Evolutionary conservation across 2,113 vertebrate genomes (phyloP).

Genomic region (Willisornis vidua): DNA sequence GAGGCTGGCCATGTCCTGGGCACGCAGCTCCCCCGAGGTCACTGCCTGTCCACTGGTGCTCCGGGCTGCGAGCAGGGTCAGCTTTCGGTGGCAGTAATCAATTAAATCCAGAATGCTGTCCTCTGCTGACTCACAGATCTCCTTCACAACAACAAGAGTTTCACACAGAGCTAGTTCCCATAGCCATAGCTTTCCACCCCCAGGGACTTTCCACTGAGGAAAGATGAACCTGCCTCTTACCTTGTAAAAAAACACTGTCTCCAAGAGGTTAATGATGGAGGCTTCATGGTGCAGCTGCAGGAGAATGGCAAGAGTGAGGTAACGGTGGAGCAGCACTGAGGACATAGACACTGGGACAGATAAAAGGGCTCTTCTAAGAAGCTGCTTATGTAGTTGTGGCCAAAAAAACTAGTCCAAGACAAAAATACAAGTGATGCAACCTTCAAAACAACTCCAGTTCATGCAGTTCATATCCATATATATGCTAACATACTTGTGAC

Average conservation of each 20-base stretch:
- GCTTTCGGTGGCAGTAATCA: conserved; percentile 94
- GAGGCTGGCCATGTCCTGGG: neutral
- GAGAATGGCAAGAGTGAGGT: neutral
- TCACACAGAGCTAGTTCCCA: neutral
- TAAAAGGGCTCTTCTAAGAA: neutral
- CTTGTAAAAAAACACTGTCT: conserved; percentile 92
- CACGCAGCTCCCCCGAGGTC: neutral
- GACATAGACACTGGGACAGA: neutral
- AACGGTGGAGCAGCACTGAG: rapidly evolving
- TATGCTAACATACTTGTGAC: neutral
- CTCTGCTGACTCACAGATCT: conserved; percentile 88
- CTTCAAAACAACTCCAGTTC: neutral
- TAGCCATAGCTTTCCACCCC: neutral
- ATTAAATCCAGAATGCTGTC: conserved; percentile 88
- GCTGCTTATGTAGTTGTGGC: neutral
- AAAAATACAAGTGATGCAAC: neutral
- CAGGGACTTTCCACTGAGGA: neutral
- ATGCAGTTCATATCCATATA: neutral
- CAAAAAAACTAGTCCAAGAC: neutral
- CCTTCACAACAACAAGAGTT: conserved; percentile 67
- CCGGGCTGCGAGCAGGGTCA: conserved; percentile 81
- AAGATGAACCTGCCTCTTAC: conserved; percentile 64
- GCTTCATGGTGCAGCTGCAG: conserved; percentile 90
- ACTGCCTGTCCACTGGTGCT: neutral
- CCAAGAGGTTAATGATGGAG: conserved; percentile 92